A percentile compares a stretch with the other conserved stretches of the same genome.
Conservation (phyloP, 1,140 invertebrate species). For the Euura saliciscinereae region DNA sequence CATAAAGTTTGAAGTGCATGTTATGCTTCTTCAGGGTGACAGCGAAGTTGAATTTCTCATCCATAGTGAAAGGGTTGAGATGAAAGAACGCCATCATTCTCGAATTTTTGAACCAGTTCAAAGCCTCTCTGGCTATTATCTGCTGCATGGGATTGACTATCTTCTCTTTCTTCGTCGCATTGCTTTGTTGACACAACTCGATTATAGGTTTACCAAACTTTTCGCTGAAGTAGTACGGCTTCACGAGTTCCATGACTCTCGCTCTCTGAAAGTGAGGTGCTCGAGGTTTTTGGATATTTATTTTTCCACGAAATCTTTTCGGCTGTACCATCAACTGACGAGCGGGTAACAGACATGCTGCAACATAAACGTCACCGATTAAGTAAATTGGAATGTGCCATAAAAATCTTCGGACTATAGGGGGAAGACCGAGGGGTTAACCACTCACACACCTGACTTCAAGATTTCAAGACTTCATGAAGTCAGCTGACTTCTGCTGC, state of each 20-base stretch:
- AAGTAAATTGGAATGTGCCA: too few species aligned
- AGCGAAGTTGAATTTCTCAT: conserved; percentile 66
- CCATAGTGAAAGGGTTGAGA: conserved; percentile 67
- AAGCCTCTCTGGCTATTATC: conserved; percentile 72
- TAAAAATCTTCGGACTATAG: too few species aligned
- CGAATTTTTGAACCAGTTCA: conserved; percentile 72
- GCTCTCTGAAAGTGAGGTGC: conserved; percentile 69
- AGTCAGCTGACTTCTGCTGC: too few species aligned
- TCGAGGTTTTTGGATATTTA: conserved; percentile 76
- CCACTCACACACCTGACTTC: too few species aligned
- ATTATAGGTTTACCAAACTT: conserved; percentile 38
- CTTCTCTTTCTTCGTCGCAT: conserved; percentile 25
- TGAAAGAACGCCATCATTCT: conserved; percentile 74
- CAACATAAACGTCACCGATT: neutral
- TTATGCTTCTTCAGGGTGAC: conserved; percentile 66
- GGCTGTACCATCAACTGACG: conserved; percentile 56
- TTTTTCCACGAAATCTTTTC: conserved; percentile 71
- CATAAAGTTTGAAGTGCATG: conserved; percentile 71
- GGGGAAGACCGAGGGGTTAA: too few species aligned
- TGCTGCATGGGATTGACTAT: conserved; percentile 70
- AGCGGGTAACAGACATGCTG: neutral
- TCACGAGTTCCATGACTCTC: conserved; percentile 65
- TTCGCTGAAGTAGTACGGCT: conserved; percentile 64
- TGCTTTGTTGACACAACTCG: conserved; percentile 44
- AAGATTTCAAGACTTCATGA: too few species aligned